phyloP scores from a whole-genome alignment of 2,113 vertebrate genomes.

The Pygoscelis antarcticus region DNA sequence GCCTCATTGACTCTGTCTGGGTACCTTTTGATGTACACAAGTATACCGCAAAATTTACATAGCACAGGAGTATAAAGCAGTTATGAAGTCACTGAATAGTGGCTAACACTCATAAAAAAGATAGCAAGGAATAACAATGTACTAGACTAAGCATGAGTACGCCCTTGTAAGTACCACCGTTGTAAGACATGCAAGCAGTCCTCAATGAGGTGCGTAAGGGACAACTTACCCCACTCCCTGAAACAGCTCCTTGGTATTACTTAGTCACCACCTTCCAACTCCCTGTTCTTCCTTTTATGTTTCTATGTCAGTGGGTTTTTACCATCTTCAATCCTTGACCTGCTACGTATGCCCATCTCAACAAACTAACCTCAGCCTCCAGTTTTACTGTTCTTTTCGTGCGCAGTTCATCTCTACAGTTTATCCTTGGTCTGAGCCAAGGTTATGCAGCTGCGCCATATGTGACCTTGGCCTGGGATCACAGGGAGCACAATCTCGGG shows the following conservation, averaged over 20 bases:
- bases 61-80: not conserved
- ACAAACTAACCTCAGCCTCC: not conserved
- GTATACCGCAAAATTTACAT: not conserved
- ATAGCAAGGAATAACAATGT: not conserved
- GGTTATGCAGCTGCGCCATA: not conserved
- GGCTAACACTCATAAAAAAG: not conserved
- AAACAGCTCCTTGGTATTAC: not conserved
- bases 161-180: not conserved
- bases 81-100: not conserved
- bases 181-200: not conserved
- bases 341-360: not conserved
- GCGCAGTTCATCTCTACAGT: not conserved
- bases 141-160: not conserved
- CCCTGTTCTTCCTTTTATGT: not conserved
- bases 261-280: not conserved
- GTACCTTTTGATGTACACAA: not conserved
- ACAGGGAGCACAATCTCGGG: not conserved
- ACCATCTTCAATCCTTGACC: not conserved
- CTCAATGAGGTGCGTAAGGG: not conserved
- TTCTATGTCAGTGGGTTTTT: not conserved
- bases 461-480: not conserved
- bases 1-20: not conserved
- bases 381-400: not conserved
- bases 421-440: not conserved
- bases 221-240: fast-evolving